Base-by-base conservation (phyloP, 30 jellyfish, hydroid and myxozoan species). In the Morbakka virulenta region DNA sequence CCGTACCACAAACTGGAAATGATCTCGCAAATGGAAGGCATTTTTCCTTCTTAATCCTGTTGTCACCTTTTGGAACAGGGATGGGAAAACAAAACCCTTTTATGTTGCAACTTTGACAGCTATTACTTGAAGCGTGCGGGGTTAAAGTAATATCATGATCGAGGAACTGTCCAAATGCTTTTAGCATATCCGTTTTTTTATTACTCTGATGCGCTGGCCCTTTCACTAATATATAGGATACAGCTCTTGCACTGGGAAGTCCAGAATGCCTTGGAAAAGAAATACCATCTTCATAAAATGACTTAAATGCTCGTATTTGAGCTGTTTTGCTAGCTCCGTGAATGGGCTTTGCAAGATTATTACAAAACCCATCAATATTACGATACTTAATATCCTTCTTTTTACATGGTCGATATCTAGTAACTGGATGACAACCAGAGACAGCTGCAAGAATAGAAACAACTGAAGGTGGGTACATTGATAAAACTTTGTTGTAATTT, bases 61-160 rank as follows among this genome's bases (percentile, higher is more conserved):
- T 9, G 57, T 41, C 57, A 41, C 17, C 57, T 41, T 41, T 41
- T 41, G 57, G 13, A 6, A 41, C 57, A 6, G 13, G 77, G 1
- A 68, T 68, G 72, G 80, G 80, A 4, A 68, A 68, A 20, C 80
- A 68, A 41, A 17, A 9, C 9, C 17, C 57, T 6, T 17, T 41
- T 41, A 9, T 41, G 13, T 41, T 41, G 57, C 57, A 41, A 41
- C 17, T 41, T 41, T 41, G 9, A 41, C 57, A 41, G 17, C 17
- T 17, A 6, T 9, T 6, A 9, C 57, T 9, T 6, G 57, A 41
- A 41, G 17, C 57, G 62, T 33, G 77, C 2, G 78, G 79, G 6
- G 50, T 32, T 25, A 68, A 35, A 21, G 80, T 24, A 20, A 2
- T 4, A 21, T 68, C 80, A 71, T 68, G 80, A 68, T 68, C 80